Percentiles rank a stretch among this genome's conserved stretches.
These are phyloP conservation scores for Sphaerophoria rueppellii DNA, from an alignment of 2,888 invertebrate species.

Conservation along the genomic window DNA sequence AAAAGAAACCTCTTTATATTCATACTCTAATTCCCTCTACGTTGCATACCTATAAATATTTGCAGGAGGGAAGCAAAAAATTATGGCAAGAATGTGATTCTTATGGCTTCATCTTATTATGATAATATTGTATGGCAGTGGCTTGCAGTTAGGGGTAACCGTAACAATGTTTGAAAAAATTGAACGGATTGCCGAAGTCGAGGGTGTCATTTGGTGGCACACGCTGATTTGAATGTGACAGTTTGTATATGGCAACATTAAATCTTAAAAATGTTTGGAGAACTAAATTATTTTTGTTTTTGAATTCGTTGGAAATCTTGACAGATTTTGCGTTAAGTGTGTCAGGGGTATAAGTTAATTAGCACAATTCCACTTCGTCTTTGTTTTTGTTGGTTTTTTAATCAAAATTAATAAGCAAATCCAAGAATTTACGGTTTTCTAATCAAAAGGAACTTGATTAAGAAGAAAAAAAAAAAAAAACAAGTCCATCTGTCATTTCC, in stretches of 20 bases:
- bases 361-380: no score
- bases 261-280: not conserved
- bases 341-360: no score
- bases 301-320: no score
- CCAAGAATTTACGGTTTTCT: conserved; percentile 1
- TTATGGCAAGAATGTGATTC: conserved; percentile 43
- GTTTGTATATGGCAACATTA: not conserved
- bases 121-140: conserved; percentile 19
- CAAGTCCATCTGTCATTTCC: no score
- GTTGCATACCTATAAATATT: not conserved
- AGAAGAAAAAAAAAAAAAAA: no score
- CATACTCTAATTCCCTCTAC: conserved; percentile 44
- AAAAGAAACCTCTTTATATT: not conserved
- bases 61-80: conserved; percentile 29
- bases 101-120: conserved; percentile 56
- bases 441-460: conserved; percentile 1
- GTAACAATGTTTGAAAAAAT: conserved; percentile 10
- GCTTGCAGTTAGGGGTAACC: conserved; percentile 35
- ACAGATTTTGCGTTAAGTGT: no score
- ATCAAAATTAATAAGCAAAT: not conserved
- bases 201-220: conserved; percentile 38
- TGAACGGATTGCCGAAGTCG: conserved; percentile 44
- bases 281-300: no score
- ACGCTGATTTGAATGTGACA: conserved; percentile 13
- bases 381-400: no score